phyloP scores from a whole-genome alignment of 2,888 invertebrate species.

The Brenthis ino region DNA sequence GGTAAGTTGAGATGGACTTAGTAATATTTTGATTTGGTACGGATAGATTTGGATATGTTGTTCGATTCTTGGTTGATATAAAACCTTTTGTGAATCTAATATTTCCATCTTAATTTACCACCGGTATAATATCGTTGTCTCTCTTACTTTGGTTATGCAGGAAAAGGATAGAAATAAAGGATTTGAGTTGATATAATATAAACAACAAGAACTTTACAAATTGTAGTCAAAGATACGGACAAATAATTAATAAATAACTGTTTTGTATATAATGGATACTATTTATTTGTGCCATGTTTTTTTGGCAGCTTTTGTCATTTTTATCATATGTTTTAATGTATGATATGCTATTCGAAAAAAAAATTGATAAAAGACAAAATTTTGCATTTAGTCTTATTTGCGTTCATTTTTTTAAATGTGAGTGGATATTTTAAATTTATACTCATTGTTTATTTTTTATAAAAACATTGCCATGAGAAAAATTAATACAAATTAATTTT shows the following conservation, averaged over 20 bases:
- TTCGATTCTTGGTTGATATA: neutral
- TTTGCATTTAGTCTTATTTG: slow-evolving; percentile 2
- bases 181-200: slow-evolving; percentile 2
- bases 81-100: neutral
- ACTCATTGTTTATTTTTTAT: too few species aligned
- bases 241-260: neutral
- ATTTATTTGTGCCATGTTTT: slow-evolving; percentile 4
- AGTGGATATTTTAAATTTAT: too few species aligned
- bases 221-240: neutral
- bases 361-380: slow-evolving; percentile 5
- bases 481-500: too few species aligned
- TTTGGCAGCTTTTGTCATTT: neutral
- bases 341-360: too few species aligned
- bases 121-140: slow-evolving; percentile 6
- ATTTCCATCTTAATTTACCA: neutral
- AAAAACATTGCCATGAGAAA: too few species aligned
- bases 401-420: neutral
- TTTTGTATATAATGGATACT: neutral
- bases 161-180: slow-evolving; percentile 18
- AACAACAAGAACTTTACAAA: neutral
- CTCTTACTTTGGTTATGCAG: slow-evolving; percentile 3
- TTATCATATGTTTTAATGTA: too few species aligned
- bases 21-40: neutral
- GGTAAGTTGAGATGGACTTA: slow-evolving; percentile 4
- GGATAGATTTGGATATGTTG: too few species aligned